Percentiles rank a stretch among this genome's conserved stretches.
phyloP scores from a whole-genome alignment of 2,888 invertebrate genomes.

The Mycalesis mineus region DNA sequence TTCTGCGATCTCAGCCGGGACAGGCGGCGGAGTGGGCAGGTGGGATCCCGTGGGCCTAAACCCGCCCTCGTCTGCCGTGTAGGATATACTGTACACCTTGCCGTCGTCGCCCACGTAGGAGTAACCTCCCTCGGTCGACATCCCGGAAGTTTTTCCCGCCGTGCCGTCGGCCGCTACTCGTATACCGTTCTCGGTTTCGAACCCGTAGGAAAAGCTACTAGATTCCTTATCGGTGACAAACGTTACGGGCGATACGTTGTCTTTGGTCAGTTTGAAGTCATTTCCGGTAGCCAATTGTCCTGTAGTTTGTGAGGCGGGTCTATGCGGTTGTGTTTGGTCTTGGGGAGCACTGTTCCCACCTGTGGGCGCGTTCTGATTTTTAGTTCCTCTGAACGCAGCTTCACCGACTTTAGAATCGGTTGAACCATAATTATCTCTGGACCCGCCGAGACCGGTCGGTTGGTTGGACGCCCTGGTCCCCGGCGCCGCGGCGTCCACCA shows the following conservation, averaged over 20 bases:
- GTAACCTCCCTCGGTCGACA: slow-evolving; percentile 43
- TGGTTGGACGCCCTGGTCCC: slow-evolving; percentile 53
- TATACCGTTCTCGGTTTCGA: slow-evolving; percentile 65
- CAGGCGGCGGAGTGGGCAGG: slow-evolving; percentile 63
- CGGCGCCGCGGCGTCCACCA: slow-evolving; percentile 61
- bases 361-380: slow-evolving; percentile 26
- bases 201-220: slow-evolving; percentile 55
- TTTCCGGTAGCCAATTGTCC: background rate
- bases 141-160: no score
- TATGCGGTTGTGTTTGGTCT: slow-evolving; percentile 29
- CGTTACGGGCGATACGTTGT: slow-evolving; percentile 44
- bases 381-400: slow-evolving; percentile 51
- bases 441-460: slow-evolving; percentile 53
- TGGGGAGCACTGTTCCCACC: slow-evolving; percentile 25
- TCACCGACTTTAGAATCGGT: slow-evolving; percentile 64
- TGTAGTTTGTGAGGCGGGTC: slow-evolving; percentile 12
- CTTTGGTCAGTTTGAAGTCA: slow-evolving; percentile 34
- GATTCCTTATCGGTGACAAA: slow-evolving; percentile 43
- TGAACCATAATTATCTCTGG: slow-evolving; percentile 61
- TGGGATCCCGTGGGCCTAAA: slow-evolving; percentile 59
- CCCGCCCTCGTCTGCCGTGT: slow-evolving; percentile 61
- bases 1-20: slow-evolving; percentile 57
- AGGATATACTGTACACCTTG: slow-evolving; percentile 58
- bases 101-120: slow-evolving; percentile 66
- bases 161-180: slow-evolving; percentile 37